A percentile compares a stretch with the other conserved stretches of the same genome.
Evolutionary conservation across 2,888 invertebrate genomes (phyloP).

Genomic region (Cephus pulcher): DNA sequence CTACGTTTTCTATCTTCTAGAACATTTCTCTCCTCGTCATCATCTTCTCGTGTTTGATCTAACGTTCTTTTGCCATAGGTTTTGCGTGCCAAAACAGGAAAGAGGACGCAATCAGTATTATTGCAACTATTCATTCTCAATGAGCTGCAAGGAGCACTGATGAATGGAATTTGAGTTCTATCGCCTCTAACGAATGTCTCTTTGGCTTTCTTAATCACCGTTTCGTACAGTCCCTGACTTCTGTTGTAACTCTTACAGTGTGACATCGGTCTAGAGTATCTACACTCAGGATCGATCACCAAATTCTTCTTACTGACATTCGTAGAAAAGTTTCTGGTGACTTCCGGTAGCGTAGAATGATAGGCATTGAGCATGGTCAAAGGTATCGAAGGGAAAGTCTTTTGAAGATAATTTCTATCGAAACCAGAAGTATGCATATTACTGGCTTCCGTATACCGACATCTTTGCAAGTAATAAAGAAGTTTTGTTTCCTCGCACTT

Average conservation of each 20-base stretch:
- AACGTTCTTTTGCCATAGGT: slow-evolving; percentile 44
- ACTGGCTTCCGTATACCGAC: slow-evolving; percentile 59
- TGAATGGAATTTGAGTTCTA: slow-evolving; percentile 52
- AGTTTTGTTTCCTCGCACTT: slow-evolving; percentile 76
- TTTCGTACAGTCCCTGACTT: slow-evolving; percentile 45
- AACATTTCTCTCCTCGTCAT: slow-evolving; percentile 4
- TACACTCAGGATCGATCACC: slow-evolving; percentile 31
- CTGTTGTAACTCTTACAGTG: slow-evolving; percentile 42
- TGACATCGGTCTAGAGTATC: slow-evolving; percentile 58
- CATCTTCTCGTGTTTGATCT: slow-evolving; percentile 33
- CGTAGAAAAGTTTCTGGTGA: slow-evolving; percentile 49
- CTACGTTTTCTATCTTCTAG: slow-evolving; percentile 35
- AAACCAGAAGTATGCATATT: slow-evolving; percentile 25
- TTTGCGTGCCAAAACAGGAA: slow-evolving; percentile 36
- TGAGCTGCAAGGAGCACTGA: slow-evolving; percentile 56
- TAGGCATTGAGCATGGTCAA: slow-evolving; percentile 52
- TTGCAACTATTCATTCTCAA: slow-evolving; percentile 33
- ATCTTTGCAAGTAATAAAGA: slow-evolving; percentile 77
- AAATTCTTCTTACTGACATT: slow-evolving; percentile 20
- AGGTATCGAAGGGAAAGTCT: slow-evolving; percentile 33
- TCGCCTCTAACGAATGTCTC: slow-evolving; percentile 53
- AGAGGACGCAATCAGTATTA: slow-evolving; percentile 44
- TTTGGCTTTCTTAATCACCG: slow-evolving; percentile 49
- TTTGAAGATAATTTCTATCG: slow-evolving; percentile 12
- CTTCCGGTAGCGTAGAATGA: slow-evolving; percentile 54